Percentiles rank a stretch among this genome's conserved stretches.
These are phyloP conservation scores for Acleris cristana DNA, from an alignment of 2,888 invertebrate genomes.

Conservation along the genomic window DNA sequence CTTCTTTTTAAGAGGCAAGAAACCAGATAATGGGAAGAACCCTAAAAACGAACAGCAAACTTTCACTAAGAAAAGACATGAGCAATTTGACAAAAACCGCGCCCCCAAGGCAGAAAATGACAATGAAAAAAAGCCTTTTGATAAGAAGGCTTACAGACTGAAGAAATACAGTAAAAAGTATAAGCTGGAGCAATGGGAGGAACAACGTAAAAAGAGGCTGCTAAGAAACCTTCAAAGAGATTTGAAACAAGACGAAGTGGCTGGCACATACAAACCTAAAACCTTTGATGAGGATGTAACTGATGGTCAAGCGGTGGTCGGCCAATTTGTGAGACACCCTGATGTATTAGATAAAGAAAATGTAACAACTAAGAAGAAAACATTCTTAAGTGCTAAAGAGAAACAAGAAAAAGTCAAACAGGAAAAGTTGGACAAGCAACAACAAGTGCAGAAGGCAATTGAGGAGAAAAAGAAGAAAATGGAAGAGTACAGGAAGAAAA, in stretches of 20 bases:
- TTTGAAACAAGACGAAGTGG: conserved; percentile 71
- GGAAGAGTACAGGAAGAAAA: conserved; percentile 87
- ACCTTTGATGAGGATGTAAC: conserved; percentile 76
- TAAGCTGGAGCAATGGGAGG: conserved; percentile 87
- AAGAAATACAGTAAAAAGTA: conserved; percentile 89
- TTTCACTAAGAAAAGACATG: conserved; percentile 52
- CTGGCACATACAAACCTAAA: conserved; percentile 75
- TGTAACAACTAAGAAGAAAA: conserved; percentile 42
- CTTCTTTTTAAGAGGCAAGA: conserved; percentile 65
- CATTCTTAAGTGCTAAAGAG: conserved; percentile 80
- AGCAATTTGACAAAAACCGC: conserved; percentile 61
- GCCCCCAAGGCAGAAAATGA: conserved; percentile 40
- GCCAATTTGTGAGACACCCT: conserved; percentile 74
- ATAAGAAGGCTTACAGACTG: conserved; percentile 86
- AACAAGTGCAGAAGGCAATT: conserved; percentile 75
- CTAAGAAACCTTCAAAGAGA: conserved; percentile 84
- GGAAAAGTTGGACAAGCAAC: conserved; percentile 78
- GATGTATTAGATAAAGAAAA: conserved; percentile 62
- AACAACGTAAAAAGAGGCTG: conserved; percentile 84
- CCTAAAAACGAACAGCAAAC: conserved; percentile 39
- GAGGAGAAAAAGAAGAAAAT: conserved; percentile 86
- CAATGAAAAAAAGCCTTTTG: conserved; percentile 67
- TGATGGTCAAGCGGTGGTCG: conserved; percentile 54
- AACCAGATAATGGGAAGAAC: conserved; percentile 40
- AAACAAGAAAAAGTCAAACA: conserved; percentile 81